Conservation (phyloP, 2,113 vertebrate species). For the Choloepus hoffmanni region DNA sequence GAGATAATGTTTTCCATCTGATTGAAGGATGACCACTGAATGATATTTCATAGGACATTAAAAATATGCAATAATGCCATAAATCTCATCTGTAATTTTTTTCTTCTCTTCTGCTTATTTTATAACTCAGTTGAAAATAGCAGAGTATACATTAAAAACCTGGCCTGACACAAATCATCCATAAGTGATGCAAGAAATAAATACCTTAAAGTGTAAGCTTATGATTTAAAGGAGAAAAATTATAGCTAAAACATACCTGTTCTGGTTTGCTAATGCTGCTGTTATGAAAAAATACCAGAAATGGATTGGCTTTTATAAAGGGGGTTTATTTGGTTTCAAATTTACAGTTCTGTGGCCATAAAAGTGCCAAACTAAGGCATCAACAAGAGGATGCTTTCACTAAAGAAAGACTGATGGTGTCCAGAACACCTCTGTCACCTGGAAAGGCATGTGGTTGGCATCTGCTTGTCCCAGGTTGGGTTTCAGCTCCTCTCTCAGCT, state of each 20-base stretch:
- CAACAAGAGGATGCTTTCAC: too few species aligned
- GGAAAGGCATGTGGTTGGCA: too few species aligned
- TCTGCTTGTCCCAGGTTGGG: too few species aligned
- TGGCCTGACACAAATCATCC: not conserved
- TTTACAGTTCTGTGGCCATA: too few species aligned
- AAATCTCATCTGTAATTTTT: not conserved
- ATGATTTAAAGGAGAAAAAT: not conserved
- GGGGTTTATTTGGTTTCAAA: too few species aligned
- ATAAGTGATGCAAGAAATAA: slow-evolving; percentile 24
- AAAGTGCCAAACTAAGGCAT: too few species aligned
- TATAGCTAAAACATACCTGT: not conserved
- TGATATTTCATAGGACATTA: not conserved
- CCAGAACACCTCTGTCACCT: too few species aligned
- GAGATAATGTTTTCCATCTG: not conserved
- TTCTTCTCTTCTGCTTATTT: not conserved
- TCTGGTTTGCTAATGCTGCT: too few species aligned
- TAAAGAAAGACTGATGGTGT: too few species aligned
- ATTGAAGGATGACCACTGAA: not conserved
- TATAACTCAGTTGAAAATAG: not conserved
- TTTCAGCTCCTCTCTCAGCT: too few species aligned
- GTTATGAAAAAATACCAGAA: too few species aligned
- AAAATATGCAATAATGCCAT: not conserved
- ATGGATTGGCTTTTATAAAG: too few species aligned
- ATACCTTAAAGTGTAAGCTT: not conserved
- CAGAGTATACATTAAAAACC: not conserved